Evolutionary conservation across 1,140 invertebrate genomes (phyloP).

Genomic region (Ephestia elutella): DNA sequence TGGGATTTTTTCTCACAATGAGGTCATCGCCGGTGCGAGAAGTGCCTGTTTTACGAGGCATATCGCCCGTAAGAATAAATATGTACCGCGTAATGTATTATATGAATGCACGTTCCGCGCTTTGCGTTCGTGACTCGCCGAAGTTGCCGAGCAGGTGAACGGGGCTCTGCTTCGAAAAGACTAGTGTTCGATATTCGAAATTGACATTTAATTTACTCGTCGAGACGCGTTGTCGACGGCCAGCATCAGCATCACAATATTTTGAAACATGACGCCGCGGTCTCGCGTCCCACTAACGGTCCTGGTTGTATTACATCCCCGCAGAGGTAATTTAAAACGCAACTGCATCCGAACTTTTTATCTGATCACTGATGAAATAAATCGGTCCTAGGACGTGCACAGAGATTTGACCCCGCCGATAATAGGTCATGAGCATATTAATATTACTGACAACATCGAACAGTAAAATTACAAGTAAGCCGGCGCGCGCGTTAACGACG

Average conservation of each 20-base stretch:
- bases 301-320: constrained; percentile 39
- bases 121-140: constrained; percentile 29
- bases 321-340: constrained; percentile 27
- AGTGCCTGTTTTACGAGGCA: constrained; percentile 37
- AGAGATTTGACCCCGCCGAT: constrained; percentile 55
- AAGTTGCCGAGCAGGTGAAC: constrained; percentile 30
- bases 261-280: constrained; percentile 51
- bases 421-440: constrained; percentile 65
- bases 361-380: constrained; percentile 54
- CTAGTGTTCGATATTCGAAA: constrained; percentile 33
- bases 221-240: constrained; percentile 19
- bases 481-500: constrained; percentile 59
- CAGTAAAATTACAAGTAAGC: constrained; percentile 58
- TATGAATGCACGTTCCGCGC: constrained; percentile 26
- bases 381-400: constrained; percentile 36
- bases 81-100: constrained; percentile 29
- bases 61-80: constrained; percentile 34
- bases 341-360: constrained; percentile 44
- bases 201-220: constrained; percentile 31
- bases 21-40: constrained; percentile 36
- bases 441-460: constrained; percentile 64
- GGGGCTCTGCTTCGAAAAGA: constrained; percentile 20
- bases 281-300: constrained; percentile 34
- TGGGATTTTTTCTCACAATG: constrained; percentile 45
- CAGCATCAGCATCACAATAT: constrained; percentile 52